Percentiles rank a stretch among this genome's conserved stretches.
Conservation (phyloP, 2,797 vertebrate species). For the Steatocranus sp. region DNA sequence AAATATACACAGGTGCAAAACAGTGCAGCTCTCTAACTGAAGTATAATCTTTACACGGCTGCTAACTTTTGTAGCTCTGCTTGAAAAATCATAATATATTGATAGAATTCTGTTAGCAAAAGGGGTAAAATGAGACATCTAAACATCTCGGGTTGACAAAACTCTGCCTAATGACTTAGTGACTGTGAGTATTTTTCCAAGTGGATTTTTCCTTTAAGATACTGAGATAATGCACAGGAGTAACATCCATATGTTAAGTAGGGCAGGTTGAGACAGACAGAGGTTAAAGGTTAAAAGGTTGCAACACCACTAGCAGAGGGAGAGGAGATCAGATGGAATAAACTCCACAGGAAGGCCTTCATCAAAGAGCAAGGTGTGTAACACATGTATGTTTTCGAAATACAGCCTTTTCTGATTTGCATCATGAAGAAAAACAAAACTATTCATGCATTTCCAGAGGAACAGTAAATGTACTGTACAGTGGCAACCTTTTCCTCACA, state of each 20-base stretch:
- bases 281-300: constrained; percentile 57
- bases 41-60: not conserved
- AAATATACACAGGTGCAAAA: not conserved
- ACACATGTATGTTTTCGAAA: not conserved
- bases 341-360: not conserved
- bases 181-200: not conserved
- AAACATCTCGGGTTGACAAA: not conserved
- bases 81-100: not conserved
- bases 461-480: not conserved
- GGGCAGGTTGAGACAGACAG: constrained; percentile 60
- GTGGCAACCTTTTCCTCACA: not conserved
- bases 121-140: not conserved
- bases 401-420: not conserved
- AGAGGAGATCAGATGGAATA: not conserved
- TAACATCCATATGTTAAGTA: not conserved
- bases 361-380: not conserved
- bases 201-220: constrained; percentile 26
- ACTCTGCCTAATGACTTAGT: not conserved
- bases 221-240: not conserved
- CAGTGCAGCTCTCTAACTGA: not conserved
- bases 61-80: not conserved
- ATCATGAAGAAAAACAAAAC: constrained; percentile 24
- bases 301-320: constrained; percentile 28
- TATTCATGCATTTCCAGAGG: constrained; percentile 29
- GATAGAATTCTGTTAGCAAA: not conserved